These are phyloP conservation scores for Linnaemya vulpina DNA, from an alignment of 2,888 invertebrate genomes.

Conservation along the genomic window DNA sequence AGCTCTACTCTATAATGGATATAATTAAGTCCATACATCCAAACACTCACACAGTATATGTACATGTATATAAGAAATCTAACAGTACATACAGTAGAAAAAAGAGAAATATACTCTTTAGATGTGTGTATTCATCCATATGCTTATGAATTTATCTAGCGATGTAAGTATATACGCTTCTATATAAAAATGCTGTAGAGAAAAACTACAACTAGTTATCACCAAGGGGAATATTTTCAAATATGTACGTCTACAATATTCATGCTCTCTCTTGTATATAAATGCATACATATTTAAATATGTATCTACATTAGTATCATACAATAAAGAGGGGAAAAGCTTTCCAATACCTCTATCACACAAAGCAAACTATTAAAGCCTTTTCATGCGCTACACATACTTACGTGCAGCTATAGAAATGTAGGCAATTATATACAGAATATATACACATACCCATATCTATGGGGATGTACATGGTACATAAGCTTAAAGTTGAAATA, in stretches of 20 bases:
- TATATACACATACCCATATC: not conserved
- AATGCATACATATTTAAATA: not conserved
- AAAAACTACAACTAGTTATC: slow-evolving; percentile 4
- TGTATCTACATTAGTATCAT: not conserved
- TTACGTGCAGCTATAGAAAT: not conserved
- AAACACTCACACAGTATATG: not conserved
- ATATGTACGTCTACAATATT: too few relatives aligned
- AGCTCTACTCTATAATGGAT: not conserved
- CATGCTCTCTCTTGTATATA: not conserved
- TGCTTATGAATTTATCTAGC: too few relatives aligned
- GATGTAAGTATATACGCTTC: not conserved
- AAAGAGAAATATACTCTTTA: not conserved
- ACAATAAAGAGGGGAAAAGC: slow-evolving; percentile 32
- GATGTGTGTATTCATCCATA: too few relatives aligned
- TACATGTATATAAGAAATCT: not conserved
- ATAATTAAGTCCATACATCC: not conserved
- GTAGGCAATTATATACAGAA: not conserved
- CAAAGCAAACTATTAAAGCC: not conserved
- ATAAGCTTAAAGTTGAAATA: slow-evolving; percentile 69
- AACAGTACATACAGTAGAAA: slow-evolving; percentile 43
- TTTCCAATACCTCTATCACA: not conserved
- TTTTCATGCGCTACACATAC: slow-evolving; percentile 1
- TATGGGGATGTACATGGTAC: not conserved
- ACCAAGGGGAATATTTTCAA: slow-evolving; percentile 1
- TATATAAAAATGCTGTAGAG: slow-evolving; percentile 26